Percentiles rank a stretch among this genome's conserved stretches.
These are phyloP conservation scores for Chaetodon trifascialis DNA, from an alignment of 2,113 vertebrate species.

Conservation along the genomic window DNA sequence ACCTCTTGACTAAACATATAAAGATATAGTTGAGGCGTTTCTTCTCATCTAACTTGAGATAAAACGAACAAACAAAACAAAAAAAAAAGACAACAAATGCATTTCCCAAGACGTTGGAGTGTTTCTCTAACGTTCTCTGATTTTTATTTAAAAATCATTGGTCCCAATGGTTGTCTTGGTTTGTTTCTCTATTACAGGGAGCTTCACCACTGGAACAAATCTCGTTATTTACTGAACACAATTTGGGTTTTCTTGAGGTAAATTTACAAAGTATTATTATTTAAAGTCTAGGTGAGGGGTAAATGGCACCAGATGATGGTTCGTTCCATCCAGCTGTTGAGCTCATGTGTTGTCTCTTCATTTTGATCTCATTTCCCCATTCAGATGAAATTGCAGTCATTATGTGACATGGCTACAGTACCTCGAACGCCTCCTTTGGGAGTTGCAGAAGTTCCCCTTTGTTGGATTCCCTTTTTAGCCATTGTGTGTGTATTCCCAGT, in stretches of 20 bases:
- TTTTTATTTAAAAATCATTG: not conserved
- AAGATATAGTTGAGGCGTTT: too few species aligned
- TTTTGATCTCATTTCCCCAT: conserved; percentile 72
- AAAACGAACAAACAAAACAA: too few species aligned
- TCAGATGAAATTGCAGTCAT: conserved; percentile 78
- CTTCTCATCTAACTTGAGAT: too few species aligned
- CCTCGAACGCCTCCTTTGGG: conserved; percentile 76
- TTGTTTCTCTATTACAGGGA: conserved; percentile 59
- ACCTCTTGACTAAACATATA: too few species aligned
- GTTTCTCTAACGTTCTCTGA: not conserved
- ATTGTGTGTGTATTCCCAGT: conserved; percentile 84
- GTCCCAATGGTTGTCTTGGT: not conserved
- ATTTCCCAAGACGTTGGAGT: too few species aligned
- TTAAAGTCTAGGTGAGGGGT: conserved; percentile 47
- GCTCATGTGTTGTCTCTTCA: conserved; percentile 65
- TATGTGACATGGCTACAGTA: conserved; percentile 80
- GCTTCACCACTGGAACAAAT: conserved; percentile 74
- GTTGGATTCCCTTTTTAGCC: conserved; percentile 80
- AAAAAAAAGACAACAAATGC: too few species aligned
- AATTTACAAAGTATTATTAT: conserved; percentile 22
- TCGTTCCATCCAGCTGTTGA: conserved; percentile 64
- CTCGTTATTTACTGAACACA: conserved; percentile 79
- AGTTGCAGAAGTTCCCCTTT: conserved; percentile 77
- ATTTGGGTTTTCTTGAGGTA: conserved; percentile 64
- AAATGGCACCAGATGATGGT: conserved; percentile 64